Percentiles rank a stretch among this genome's conserved stretches.
Conservation (phyloP, 2,797 vertebrate genomes). For the Sebastes miniatus region DNA sequence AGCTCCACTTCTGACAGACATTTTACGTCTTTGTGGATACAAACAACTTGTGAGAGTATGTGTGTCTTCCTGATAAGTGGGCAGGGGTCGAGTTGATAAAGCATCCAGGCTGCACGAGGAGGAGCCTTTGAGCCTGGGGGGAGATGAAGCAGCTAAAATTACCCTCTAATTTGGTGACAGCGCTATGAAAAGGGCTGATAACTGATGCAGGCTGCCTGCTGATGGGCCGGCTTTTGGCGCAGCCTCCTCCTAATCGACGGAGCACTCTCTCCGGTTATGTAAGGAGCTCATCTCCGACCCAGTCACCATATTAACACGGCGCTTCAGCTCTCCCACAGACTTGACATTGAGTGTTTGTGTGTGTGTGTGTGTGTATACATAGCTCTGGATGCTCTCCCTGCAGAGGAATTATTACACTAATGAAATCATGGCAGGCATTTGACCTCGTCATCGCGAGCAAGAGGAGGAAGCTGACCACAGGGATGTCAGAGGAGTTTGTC, state of each 20-base stretch:
- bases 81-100: constrained; percentile 33
- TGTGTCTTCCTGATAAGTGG: background rate
- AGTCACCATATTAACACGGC: constrained; percentile 42
- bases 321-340: constrained; percentile 48
- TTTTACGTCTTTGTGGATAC: background rate
- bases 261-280: constrained; percentile 61
- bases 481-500: constrained; percentile 55
- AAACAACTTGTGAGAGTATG: constrained; percentile 13
- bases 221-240: constrained; percentile 49
- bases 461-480: constrained; percentile 55
- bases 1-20: background rate
- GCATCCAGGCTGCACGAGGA: constrained; percentile 20
- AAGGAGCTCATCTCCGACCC: constrained; percentile 70
- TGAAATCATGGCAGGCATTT: constrained; percentile 77
- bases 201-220: constrained; percentile 55
- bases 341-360: constrained; percentile 2
- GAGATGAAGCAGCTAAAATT: constrained; percentile 67
- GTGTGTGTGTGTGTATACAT: background rate
- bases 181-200: constrained; percentile 59
- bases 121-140: constrained; percentile 41
- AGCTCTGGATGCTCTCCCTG: constrained; percentile 43
- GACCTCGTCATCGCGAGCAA: constrained; percentile 68
- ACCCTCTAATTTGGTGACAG: constrained; percentile 71
- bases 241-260: constrained; percentile 52
- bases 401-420: constrained; percentile 70